Evolutionary conservation across 37 sponge, comb jelly and placozoan genomes (phyloP).

Genomic region (Dysidea cf. avara): DNA sequence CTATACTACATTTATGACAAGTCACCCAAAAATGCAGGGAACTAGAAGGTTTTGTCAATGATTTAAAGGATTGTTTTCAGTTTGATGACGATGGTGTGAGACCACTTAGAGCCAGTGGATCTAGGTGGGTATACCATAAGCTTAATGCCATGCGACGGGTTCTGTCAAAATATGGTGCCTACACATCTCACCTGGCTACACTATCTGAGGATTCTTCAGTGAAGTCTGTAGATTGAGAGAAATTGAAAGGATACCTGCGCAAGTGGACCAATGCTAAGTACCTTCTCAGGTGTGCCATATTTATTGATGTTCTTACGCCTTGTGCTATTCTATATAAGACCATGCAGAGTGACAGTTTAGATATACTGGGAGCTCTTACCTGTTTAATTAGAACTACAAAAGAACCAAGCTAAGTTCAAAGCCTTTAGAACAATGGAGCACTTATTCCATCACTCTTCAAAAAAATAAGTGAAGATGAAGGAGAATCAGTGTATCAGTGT

Average conservation of each 20-base stretch:
- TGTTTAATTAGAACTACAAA: slow-evolving; percentile 31
- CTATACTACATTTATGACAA: slow-evolving; percentile 52
- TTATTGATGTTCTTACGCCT: slow-evolving; percentile 35
- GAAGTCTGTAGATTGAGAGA: too few species aligned
- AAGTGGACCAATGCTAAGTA: too few species aligned
- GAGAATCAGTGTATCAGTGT: slow-evolving; percentile 13
- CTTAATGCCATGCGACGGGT: too few species aligned
- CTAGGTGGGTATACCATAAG: too few species aligned
- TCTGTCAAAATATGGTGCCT: too few species aligned
- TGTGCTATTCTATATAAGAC: slow-evolving; percentile 44
- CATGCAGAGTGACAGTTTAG: slow-evolving; percentile 47
- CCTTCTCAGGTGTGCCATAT: too few species aligned
- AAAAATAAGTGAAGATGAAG: slow-evolving; percentile 2
- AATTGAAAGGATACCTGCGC: too few species aligned
- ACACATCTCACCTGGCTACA: too few species aligned
- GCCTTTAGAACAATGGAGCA: slow-evolving; percentile 23
- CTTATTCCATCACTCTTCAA: slow-evolving; percentile 22
- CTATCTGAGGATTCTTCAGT: too few species aligned
- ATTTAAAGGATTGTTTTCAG: slow-evolving; percentile 12
- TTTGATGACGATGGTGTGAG: slow-evolving; percentile 17
- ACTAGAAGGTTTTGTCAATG: slow-evolving; percentile 1
- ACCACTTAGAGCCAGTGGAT: too few species aligned
- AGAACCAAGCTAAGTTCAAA: slow-evolving; percentile 24
- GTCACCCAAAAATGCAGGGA: slow-evolving; percentile 11
- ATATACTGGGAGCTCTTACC: slow-evolving; percentile 26